Evolutionary conservation across 2,113 vertebrate species (phyloP).

Genomic region (Irena cyanogastra): DNA sequence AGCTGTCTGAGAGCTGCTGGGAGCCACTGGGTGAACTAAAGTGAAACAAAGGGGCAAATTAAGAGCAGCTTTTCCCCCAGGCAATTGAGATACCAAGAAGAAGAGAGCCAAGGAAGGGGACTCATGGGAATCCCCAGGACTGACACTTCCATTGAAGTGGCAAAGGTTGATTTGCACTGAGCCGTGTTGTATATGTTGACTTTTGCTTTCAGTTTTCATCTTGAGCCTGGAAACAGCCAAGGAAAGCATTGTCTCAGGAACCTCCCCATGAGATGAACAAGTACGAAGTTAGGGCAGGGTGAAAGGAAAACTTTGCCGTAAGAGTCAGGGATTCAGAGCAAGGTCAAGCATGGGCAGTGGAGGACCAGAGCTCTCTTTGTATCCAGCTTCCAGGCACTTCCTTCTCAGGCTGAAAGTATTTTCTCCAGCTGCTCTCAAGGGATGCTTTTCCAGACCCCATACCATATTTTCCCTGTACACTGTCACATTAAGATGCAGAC

Average conservation of each 20-base stretch:
- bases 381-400: neutral
- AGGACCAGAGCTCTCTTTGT: neutral
- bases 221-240: neutral
- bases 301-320: neutral
- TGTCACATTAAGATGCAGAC: neutral
- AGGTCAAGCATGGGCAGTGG: fast-evolving
- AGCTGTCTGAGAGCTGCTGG: neutral
- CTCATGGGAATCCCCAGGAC: neutral
- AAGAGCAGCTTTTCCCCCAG: neutral
- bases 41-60: neutral
- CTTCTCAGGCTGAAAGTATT: neutral
- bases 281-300: neutral
- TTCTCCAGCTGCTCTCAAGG: neutral
- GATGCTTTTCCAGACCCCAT: neutral
- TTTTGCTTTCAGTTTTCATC: neutral
- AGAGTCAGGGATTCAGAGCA: neutral
- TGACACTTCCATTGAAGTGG: fast-evolving
- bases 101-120: neutral
- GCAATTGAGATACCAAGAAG: neutral
- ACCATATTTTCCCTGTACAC: fast-evolving
- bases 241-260: neutral
- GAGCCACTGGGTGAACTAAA: neutral
- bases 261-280: neutral
- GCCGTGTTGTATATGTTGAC: fast-evolving
- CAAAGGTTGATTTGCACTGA: fast-evolving